Evolutionary conservation across 2,888 invertebrate species (phyloP), one percentile per base, ranked within the genome.

Genomic region (Gymnosoma rotundatum): DNA sequence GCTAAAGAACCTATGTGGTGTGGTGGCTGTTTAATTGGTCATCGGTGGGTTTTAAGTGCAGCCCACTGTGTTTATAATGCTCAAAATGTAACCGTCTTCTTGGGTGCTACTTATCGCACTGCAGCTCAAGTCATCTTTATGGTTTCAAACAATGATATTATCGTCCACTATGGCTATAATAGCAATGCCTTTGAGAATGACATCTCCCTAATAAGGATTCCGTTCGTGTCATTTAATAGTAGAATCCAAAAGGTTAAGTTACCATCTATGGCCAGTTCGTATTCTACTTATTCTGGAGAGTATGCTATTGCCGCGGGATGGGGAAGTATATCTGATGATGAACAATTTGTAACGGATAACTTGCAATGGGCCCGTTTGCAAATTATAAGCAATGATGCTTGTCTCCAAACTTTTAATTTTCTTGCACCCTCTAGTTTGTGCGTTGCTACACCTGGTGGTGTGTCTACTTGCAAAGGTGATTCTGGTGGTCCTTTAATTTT

Each of bases 131-230:
- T 86, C 38, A 87, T 79, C 12, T 76, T 88, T 38, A 83, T 82
- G 1, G 88, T 90, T 1, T 58, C 83, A 48, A 88, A 87, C 16
- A 78, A 75, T 4, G 83, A 89, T 74, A 85, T 89, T 18, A 89
- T 91, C 76, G 89, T 92, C 16, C 93, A 93, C 78, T 88, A 90
- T 66, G 87, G 87, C 42, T 91, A 87, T 80, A 88, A 89, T 83
- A 83, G 87, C 1, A 12, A 9, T 0, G 58, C 84, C 9, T 61
- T 89, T 75, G 69, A 66, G 18, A 89, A 91, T 79, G 91, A 91
- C 60, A 91, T 91, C 63, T 88, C 90, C 0, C 81, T 91, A 70
- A 89, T 91, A 70, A 86, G 86, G 38, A 87, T 89, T 0, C 87
- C 87, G 3, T 0, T 78, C 0, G 85, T 89, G 0, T 0, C 54